Evolutionary conservation across 2,888 invertebrate species (phyloP).

Genomic region (Hyposoter didymator): DNA sequence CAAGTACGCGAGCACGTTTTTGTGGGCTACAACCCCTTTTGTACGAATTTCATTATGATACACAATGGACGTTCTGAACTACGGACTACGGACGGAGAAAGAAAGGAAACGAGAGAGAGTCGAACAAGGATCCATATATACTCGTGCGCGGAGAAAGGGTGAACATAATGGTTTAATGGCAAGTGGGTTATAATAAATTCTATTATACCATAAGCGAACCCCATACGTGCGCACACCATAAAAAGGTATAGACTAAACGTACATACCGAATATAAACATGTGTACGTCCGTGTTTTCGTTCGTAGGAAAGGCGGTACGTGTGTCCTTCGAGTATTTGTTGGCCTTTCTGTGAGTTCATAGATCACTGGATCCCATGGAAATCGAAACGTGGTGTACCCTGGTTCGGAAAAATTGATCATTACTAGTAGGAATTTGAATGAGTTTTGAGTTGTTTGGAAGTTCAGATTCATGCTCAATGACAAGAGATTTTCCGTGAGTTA

Average conservation of each 20-base stretch:
- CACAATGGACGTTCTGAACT: conserved; percentile 70
- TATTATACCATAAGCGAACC: conserved; percentile 68
- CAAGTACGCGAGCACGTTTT: conserved; percentile 61
- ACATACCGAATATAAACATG: conserved; percentile 8
- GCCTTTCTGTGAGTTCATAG: not conserved
- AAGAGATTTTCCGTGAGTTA: not conserved
- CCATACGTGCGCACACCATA: conserved; percentile 23
- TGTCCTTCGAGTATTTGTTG: not conserved
- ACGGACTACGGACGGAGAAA: conserved; percentile 14
- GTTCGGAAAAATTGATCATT: not conserved
- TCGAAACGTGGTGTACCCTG: not conserved
- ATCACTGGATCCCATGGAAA: conserved; percentile 8
- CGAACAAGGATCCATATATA: conserved; percentile 46
- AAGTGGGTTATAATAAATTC: conserved; percentile 77
- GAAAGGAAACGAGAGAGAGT: conserved; percentile 21
- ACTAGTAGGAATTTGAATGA: too few species aligned
- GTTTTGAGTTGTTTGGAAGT: too few species aligned
- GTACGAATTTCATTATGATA: conserved; percentile 75
- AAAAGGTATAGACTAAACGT: conserved; percentile 5
- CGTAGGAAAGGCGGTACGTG: not conserved
- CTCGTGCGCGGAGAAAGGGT: conserved; percentile 50
- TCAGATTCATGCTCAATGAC: too few species aligned
- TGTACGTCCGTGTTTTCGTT: conserved; percentile 1
- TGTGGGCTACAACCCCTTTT: conserved; percentile 72
- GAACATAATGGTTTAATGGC: conserved; percentile 74